Evolutionary conservation across 2,797 vertebrate genomes (phyloP).

Genomic region (Gymnopithys bicolor): DNA sequence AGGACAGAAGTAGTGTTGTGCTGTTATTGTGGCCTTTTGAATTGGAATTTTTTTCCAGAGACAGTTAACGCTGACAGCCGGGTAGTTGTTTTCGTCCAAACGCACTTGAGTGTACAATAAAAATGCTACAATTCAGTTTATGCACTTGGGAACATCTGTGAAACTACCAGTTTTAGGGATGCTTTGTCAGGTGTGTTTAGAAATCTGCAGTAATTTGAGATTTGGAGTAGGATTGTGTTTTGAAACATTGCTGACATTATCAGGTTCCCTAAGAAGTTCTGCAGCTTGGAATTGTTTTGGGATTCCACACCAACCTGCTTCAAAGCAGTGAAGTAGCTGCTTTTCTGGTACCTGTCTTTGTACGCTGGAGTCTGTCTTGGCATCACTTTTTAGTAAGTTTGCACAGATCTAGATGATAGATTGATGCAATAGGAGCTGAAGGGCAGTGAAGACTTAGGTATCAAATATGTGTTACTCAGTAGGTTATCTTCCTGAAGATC

Average conservation of each 20-base stretch:
- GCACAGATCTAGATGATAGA: background rate
- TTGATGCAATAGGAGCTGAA: background rate
- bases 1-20: background rate
- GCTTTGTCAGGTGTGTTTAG: background rate
- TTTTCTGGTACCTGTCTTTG: background rate
- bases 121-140: background rate
- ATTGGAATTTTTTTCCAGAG: background rate
- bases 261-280: background rate
- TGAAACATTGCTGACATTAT: background rate
- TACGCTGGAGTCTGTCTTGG: background rate
- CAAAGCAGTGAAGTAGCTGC: background rate
- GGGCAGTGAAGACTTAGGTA: background rate
- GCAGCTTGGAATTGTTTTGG: background rate
- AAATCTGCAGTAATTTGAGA: background rate
- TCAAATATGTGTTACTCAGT: constrained; percentile 40
- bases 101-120: background rate
- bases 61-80: background rate
- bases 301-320: background rate
- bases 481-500: constrained; percentile 37
- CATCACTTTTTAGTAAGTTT: background rate
- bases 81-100: background rate
- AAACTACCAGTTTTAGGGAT: background rate
- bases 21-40: background rate
- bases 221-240: background rate
- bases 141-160: background rate